Base-by-base conservation (phyloP, 1,140 invertebrate genomes). In the Marisa cornuarietis region DNA sequence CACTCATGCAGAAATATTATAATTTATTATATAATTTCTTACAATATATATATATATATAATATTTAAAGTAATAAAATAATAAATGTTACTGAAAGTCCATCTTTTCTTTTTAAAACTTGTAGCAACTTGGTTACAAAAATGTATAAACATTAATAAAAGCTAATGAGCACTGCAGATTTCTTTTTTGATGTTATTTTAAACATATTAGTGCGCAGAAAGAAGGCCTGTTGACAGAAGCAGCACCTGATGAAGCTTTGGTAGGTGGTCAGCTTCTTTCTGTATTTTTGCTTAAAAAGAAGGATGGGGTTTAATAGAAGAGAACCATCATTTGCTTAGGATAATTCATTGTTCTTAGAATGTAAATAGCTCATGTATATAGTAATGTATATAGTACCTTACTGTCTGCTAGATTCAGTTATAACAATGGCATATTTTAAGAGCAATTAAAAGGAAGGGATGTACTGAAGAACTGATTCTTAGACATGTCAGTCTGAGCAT, bases 201-300 rank as follows among this genome's bases (percentile, higher is more conserved):
- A 78, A 71, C 83, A 82, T 90, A 92, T 76, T 87, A 97, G 97
- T 93, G 97, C 97, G 31, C 97, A 99, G 91, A 93, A 95, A 65
- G 95, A 97, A 88, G 98, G 98, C 2, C 92, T 98, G 63, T 90
- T 99, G 18, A 96, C 96, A 0, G 97, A 99, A 92, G 96, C 96
- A 0, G 96, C 97, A 87, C 95, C 95, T 13, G 97, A 98, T 88
- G 97, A 98, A 90, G 95, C 94, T 16, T 80, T 83, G 82, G 83
- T 83, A 81, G 79, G 73, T 79, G 61, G 9, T 71, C 54, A 18
- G 14, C 1, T 58, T 18, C 16, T 58, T 11, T 58, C 11, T 58
- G 54, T 18, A 58, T 14, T 58, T 58, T 18, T 5, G 54, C 54
- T 58, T 58, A 14, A 14, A 58, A 58, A 58, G 31, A 42, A 42